Conservation (phyloP, 1,140 invertebrate genomes). For the Apis laboriosa region DNA sequence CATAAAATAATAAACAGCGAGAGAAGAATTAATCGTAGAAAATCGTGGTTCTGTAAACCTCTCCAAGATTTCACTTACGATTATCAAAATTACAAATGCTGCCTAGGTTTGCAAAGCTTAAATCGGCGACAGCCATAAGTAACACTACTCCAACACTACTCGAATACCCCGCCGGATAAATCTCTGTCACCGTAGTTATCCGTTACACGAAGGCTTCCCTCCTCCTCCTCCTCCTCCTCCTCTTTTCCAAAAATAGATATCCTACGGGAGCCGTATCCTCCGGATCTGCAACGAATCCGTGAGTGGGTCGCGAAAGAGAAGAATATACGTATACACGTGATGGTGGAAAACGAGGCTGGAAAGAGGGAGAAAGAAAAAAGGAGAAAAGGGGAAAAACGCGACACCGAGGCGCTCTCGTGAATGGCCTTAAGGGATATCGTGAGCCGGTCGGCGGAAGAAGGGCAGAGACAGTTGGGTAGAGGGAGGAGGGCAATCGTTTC, state of each 20-base stretch:
- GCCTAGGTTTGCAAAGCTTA: background rate
- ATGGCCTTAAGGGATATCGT: constrained; percentile 61
- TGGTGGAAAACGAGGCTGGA: background rate
- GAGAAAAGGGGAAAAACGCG: constrained; percentile 39
- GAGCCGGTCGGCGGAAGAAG: constrained; percentile 46
- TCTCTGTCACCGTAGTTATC: constrained; percentile 22
- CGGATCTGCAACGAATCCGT: constrained; percentile 23
- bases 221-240: no score
- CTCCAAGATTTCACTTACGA: no score
- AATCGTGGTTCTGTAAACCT: no score
- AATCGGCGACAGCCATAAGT: background rate
- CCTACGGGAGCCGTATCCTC: constrained; percentile 14
- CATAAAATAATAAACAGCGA: no score
- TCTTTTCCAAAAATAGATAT: constrained; percentile 12
- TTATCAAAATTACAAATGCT: background rate
- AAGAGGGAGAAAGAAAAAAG: background rate
- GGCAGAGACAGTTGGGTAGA: constrained; percentile 38
- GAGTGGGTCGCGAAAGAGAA: background rate
- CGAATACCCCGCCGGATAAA: constrained; percentile 6
- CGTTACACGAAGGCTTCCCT: background rate
- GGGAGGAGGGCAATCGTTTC: background rate
- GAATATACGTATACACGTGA: no score
- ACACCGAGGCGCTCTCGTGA: constrained; percentile 44
- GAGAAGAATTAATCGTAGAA: no score
- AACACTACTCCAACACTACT: background rate